Evolutionary conservation across 2,888 invertebrate genomes (phyloP), one percentile per base, ranked within the genome.

Genomic region (Agonopterix heracliana): DNA sequence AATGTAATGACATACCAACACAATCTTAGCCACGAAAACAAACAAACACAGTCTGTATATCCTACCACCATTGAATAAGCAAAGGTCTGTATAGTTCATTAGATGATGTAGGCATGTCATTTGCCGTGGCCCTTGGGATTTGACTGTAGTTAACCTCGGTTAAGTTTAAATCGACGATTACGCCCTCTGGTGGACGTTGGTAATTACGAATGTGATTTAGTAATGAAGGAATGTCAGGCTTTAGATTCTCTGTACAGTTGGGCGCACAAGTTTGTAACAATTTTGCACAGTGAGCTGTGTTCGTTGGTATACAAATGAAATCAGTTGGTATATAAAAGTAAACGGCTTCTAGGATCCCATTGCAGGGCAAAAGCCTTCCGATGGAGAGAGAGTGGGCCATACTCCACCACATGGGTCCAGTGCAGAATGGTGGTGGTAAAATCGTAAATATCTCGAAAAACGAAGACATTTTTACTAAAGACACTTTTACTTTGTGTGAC

Each of bases 121-220:
- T 54, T 46, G 38, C 47, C 26, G 26, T 13, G 41, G 44, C 34
- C 59, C 63, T 60, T 65, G 46, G 36, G 50, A 64, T 69, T 57
- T 57, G 52, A 56, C 62, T 60, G 59, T 64, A 63, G 65, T 75
- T 77, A 77, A 73, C 77, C 77, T 75, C 64, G 59, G 26, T 26
- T 26, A 26, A 68, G 68, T 74, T 78, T 78, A 71, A 79, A 78
- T 72, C 70, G 76, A 62, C 74, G 71, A 73, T 78, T 71, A 70
- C 67, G 63, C 66, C 67, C 71, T 64, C 63, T 49, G 69, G 68
- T 61, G 68, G 71, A 69, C 71, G 71, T 66, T 63, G 59, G 64
- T 66, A 68, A 74, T 72, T 72, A 72, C 65, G 60, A 63, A 63
- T 62, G 68, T 66, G 63, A 64, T 68, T 67, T 63, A 54, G 63